Conservation (phyloP, 2,888 invertebrate species). For the Callimorpha dominula region DNA sequence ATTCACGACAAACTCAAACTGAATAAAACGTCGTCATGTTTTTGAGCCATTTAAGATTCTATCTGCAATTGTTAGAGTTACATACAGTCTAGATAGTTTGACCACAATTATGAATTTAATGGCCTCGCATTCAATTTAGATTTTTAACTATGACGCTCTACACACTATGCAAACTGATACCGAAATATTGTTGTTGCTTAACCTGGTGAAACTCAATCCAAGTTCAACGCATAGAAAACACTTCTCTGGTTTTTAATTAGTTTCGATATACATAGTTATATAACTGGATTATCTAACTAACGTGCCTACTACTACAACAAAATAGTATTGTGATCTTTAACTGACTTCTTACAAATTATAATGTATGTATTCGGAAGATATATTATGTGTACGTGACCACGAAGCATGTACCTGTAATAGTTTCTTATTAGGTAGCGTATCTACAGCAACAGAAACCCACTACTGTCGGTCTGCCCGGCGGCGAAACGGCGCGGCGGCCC, state of each 20-base stretch:
- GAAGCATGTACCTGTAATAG: neutral
- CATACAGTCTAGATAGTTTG: neutral
- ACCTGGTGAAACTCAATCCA: constrained; percentile 19
- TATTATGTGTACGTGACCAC: constrained; percentile 10
- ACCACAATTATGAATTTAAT: neutral
- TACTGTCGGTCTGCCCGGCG: neutral
- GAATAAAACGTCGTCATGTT: constrained; percentile 14
- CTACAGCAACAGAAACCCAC: neutral
- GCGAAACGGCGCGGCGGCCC: neutral
- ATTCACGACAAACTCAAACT: neutral
- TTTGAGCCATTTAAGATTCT: constrained; percentile 7
- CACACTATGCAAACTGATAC: neutral
- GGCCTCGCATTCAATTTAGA: constrained; percentile 3
- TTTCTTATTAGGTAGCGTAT: neutral
- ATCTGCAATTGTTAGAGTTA: constrained; percentile 10
- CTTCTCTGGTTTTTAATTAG: constrained; percentile 31
- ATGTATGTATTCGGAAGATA: constrained; percentile 18
- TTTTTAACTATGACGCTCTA: neutral
- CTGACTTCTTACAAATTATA: constrained; percentile 12
- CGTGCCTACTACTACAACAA: neutral
- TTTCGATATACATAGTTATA: constrained; percentile 20
- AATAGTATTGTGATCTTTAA: constrained; percentile 14
- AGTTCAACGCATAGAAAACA: constrained; percentile 24
- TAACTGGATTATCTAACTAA: constrained; percentile 32
- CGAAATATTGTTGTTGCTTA: constrained; percentile 11